Base-by-base conservation (phyloP, 2,113 vertebrate species). In the Odobenus rosmarus region DNA sequence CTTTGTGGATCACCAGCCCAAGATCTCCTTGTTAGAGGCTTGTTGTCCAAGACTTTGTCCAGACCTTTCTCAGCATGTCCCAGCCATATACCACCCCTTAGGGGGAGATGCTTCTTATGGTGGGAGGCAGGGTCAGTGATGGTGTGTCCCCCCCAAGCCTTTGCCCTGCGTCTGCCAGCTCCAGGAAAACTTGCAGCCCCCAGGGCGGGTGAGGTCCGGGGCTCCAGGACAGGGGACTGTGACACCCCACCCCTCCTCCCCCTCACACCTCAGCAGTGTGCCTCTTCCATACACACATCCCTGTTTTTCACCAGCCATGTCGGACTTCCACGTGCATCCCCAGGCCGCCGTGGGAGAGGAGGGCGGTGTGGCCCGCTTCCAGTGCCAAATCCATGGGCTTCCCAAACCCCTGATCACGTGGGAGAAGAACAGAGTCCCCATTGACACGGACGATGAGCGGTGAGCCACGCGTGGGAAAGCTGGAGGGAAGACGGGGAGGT, bases 321-420 rank as follows among this genome's bases (percentile, higher is more conserved):
- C 99, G 0, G 99, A 99, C 95, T 99, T 99, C 98, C 99, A 99
- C 26, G 99, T 99, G 95, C 99, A 99, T 62, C 99, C 99, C 14
- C 99, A 99, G 98, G 99, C 99, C 0, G 99, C 99, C 0, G 98
- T 99, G 72, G 99, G 99, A 7, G 99, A 99, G 96, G 99, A 99
- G 97, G 99, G 99, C 0, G 99, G 99, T 0, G 99, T 99, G 21
- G 99, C 99, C 0, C 98, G 99, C 64, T 99, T 99, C 98, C 99
- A 99, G 99, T 99, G 99, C 98, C 99, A 99, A 98, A 99, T 99
- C 98, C 99, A 99, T 0, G 99, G 99, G 26, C 98, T 99, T 97
- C 99, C 99, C 31, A 99, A 99, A 97, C 99, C 99, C 0, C 97
- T 99, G 94, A 99, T 99, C 98, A 99, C 99, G 33, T 99, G 99